phyloP scores from a whole-genome alignment of 2,888 invertebrate genomes.

The Athrips mouffetella region DNA sequence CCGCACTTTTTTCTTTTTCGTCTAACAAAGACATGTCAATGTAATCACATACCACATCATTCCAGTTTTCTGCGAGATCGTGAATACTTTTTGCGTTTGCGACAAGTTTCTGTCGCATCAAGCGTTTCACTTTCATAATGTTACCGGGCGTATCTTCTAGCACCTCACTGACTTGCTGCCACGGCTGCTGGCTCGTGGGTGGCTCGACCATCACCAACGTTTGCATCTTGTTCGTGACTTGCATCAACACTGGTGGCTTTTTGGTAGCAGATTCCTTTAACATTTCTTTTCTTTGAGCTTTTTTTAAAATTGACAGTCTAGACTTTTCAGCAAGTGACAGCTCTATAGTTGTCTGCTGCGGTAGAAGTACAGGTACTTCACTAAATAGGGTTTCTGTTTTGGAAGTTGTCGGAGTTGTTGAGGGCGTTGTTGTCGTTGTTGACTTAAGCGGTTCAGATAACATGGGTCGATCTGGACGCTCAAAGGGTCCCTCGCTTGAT shows the following conservation, averaged over 20 bases:
- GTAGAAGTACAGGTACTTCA: not conserved
- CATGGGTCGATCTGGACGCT: not conserved
- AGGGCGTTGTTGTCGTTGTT: not conserved
- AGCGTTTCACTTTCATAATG: slow-evolving; percentile 45
- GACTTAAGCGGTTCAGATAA: not conserved
- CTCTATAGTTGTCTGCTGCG: not conserved
- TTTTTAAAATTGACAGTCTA: slow-evolving; percentile 58
- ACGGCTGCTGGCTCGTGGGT: slow-evolving; percentile 32
- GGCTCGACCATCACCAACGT: slow-evolving; percentile 60
- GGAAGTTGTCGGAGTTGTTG: not conserved
- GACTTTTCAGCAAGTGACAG: slow-evolving; percentile 59
- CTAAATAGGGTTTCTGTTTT: not conserved
- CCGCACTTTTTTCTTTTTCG: slow-evolving; percentile 15
- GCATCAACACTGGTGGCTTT: slow-evolving; percentile 61
- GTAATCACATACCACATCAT: slow-evolving; percentile 62
- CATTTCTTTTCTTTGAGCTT: slow-evolving; percentile 51
- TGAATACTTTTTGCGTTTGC: slow-evolving; percentile 47
- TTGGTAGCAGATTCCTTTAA: slow-evolving; percentile 32
- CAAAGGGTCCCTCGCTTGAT: no score
- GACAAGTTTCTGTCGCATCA: slow-evolving; percentile 60
- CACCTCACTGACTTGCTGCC: slow-evolving; percentile 37
- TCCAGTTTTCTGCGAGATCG: slow-evolving; percentile 65
- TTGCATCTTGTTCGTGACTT: slow-evolving; percentile 47
- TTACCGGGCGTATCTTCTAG: slow-evolving; percentile 44
- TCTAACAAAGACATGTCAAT: slow-evolving; percentile 50